Conservation (phyloP, 1,140 invertebrate species). For the Trichonephila clavata region DNA sequence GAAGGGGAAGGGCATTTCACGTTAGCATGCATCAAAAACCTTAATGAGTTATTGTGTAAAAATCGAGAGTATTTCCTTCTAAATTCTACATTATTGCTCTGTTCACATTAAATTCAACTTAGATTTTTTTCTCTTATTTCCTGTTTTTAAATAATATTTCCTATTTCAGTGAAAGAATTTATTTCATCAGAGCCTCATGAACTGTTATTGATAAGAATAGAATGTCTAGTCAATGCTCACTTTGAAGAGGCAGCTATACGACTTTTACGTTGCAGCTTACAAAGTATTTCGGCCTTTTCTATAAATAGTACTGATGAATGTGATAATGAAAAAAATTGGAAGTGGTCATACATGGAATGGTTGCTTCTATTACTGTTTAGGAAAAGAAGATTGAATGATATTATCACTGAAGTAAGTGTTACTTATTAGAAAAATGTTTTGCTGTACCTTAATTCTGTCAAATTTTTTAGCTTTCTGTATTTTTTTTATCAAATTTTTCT, state of each 20-base stretch:
- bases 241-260: constrained; percentile 66
- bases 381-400: constrained; percentile 56
- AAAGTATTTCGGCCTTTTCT: constrained; percentile 5
- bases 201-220: constrained; percentile 68
- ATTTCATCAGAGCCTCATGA: constrained; percentile 68
- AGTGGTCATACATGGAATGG: constrained; percentile 67
- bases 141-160: background rate
- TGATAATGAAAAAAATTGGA: constrained; percentile 51
- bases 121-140: no score
- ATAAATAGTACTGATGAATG: background rate
- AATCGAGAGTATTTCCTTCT: no score
- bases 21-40: no score
- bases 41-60: no score
- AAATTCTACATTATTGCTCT: no score
- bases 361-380: constrained; percentile 57
- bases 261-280: constrained; percentile 50
- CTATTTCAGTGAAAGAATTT: constrained; percentile 69
- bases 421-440: no score
- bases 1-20: no score
- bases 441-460: no score
- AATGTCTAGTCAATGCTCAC: constrained; percentile 63
- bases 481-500: no score
- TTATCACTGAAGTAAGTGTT: constrained; percentile 64
- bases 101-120: no score
- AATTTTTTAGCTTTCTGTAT: no score